These are phyloP conservation scores for Calameuta idolon DNA, from an alignment of 2,888 invertebrate species.

Conservation along the genomic window DNA sequence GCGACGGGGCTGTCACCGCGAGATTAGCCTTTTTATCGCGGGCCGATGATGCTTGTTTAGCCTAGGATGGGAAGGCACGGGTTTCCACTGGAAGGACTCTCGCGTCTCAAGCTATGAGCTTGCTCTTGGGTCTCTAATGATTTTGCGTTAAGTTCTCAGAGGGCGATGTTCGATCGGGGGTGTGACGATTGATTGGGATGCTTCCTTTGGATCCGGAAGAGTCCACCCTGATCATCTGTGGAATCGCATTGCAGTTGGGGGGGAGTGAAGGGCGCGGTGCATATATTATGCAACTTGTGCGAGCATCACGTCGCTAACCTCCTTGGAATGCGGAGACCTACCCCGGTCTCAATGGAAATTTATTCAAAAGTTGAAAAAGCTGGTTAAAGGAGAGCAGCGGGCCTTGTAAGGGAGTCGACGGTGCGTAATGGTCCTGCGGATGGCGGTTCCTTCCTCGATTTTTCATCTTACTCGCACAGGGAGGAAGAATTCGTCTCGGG, in stretches of 20 bases:
- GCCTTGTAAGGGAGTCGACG: not conserved
- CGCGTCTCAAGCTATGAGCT: not conserved
- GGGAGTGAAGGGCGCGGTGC: not conserved
- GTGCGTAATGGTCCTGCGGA: not conserved
- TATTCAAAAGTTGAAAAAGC: slow-evolving; percentile 33
- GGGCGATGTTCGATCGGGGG: not conserved
- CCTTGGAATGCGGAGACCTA: slow-evolving; percentile 27
- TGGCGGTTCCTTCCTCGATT: not conserved
- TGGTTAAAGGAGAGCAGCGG: not conserved
- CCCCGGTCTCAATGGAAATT: slow-evolving; percentile 35
- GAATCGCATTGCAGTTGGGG: not conserved
- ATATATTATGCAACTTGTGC: not conserved
- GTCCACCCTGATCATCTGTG: not conserved
- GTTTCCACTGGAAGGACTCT: not conserved
- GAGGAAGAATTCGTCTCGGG: slow-evolving; percentile 6
- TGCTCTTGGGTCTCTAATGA: not conserved
- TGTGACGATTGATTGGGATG: not conserved
- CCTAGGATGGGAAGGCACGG: slow-evolving; percentile 2
- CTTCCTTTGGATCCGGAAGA: not conserved
- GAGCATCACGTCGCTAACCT: slow-evolving; percentile 20
- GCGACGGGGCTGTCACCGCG: slow-evolving; percentile 19
- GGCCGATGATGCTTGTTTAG: slow-evolving; percentile 23
- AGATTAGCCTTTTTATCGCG: slow-evolving; percentile 25
- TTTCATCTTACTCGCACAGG: not conserved
- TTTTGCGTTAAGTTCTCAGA: not conserved